Conservation (phyloP, 2,113 vertebrate genomes). For the Crotalus viridis region DNA sequence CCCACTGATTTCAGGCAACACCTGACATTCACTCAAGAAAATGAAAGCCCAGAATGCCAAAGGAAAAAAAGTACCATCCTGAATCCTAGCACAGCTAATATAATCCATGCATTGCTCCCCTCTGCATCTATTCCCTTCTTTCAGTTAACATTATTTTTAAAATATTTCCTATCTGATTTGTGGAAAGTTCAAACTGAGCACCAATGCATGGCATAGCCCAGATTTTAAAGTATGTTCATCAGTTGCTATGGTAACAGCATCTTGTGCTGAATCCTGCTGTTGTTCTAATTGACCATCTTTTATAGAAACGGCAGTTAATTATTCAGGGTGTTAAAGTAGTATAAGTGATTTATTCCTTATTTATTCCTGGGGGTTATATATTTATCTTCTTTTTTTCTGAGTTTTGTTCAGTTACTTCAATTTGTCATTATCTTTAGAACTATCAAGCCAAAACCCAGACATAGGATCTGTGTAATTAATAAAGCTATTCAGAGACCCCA, state of each 20-base stretch:
- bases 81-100: not conserved
- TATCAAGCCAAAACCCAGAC: not conserved
- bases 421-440: not conserved
- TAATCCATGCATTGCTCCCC: not conserved
- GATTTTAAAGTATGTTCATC: constrained; percentile 7
- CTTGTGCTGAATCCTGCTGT: not conserved
- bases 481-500: not conserved
- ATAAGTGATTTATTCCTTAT: constrained; percentile 13
- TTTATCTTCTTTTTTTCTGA: not conserved
- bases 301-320: constrained; percentile 26
- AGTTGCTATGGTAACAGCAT: constrained; percentile 15
- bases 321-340: constrained; percentile 11
- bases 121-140: not conserved
- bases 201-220: not conserved
- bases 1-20: not conserved
- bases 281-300: constrained; percentile 21
- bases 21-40: not conserved
- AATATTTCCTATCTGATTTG: not conserved
- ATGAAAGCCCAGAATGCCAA: not conserved
- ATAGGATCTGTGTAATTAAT: not conserved
- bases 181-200: not conserved
- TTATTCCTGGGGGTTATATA: constrained; percentile 8
- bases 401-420: not conserved
- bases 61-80: not conserved
- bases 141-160: not conserved